phyloP scores from a whole-genome alignment of 1,140 invertebrate genomes.

The Physella acuta region DNA sequence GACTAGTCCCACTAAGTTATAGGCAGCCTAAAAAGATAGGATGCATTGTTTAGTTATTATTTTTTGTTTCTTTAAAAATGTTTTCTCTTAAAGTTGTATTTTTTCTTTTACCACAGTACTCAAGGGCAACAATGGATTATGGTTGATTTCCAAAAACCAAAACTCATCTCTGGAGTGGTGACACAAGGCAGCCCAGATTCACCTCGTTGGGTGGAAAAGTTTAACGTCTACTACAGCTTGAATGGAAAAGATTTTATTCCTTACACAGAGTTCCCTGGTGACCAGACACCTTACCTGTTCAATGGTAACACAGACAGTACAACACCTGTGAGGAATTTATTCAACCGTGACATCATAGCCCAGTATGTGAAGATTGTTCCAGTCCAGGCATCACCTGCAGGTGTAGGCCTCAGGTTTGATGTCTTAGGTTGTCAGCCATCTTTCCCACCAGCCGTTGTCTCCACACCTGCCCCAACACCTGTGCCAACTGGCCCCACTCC shows the following conservation, averaged over 20 bases:
- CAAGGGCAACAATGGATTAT: no score
- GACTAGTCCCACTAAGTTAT: no score
- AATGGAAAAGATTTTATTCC: no score
- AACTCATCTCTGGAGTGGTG: no score
- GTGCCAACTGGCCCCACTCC: background rate
- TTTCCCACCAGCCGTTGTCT: background rate
- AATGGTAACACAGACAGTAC: constrained; percentile 36
- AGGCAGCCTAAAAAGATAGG: background rate
- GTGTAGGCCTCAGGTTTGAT: constrained; percentile 35
- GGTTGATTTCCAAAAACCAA: no score
- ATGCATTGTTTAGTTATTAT: background rate
- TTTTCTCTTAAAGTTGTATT: no score
- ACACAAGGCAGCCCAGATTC: no score
- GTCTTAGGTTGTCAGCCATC: constrained; percentile 38
- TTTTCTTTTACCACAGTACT: no score
- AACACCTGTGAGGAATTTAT: constrained; percentile 37
- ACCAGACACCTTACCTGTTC: constrained; percentile 33
- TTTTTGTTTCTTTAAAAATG: no score
- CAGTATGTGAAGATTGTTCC: constrained; percentile 39
- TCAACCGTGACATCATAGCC: constrained; percentile 40
- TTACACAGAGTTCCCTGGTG: no score
- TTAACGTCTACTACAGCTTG: no score
- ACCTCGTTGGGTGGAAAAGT: no score
- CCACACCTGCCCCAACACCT: constrained; percentile 1
- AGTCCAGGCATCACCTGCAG: background rate